These are phyloP conservation scores for Portevinia maculata DNA, from an alignment of 2,888 invertebrate genomes.

Conservation along the genomic window DNA sequence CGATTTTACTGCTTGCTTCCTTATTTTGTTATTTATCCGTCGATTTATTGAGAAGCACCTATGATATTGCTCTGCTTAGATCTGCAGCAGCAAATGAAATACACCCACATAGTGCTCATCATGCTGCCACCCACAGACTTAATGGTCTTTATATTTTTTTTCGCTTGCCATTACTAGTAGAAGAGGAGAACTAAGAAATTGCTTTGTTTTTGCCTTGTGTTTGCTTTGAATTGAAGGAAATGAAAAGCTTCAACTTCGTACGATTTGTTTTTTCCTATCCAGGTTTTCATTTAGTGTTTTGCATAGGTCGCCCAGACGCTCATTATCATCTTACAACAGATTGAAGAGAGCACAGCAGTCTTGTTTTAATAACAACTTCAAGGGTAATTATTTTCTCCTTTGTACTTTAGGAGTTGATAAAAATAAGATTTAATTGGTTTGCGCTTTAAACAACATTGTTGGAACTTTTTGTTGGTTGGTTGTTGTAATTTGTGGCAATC, in stretches of 20 bases:
- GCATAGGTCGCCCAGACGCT: conserved; percentile 6
- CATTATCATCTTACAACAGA: not conserved
- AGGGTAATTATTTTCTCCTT: conserved; percentile 48
- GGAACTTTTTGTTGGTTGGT: too few species aligned
- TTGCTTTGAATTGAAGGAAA: conserved; percentile 29
- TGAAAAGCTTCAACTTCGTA: conserved; percentile 3
- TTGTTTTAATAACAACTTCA: conserved; percentile 49
- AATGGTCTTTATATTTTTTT: not conserved
- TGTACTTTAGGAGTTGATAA: conserved; percentile 11
- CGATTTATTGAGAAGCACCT: conserved; percentile 68
- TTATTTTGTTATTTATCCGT: conserved; percentile 45
- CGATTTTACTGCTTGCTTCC: not conserved
- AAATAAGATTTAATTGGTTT: too few species aligned
- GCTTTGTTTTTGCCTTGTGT: conserved; percentile 17
- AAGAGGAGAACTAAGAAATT: conserved; percentile 15
- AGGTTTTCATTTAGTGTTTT: conserved; percentile 3
- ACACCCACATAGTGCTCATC: conserved; percentile 38
- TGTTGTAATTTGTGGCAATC: too few species aligned
- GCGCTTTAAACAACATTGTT: too few species aligned
- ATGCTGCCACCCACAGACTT: conserved; percentile 58
- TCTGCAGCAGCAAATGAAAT: conserved; percentile 6
- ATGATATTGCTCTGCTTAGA: conserved; percentile 28
- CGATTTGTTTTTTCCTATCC: conserved; percentile 7
- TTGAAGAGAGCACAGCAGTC: conserved; percentile 33
- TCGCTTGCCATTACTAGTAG: not conserved